phyloP scores from a whole-genome alignment of 2,797 vertebrate species.

The Heterohyrax brucei region DNA sequence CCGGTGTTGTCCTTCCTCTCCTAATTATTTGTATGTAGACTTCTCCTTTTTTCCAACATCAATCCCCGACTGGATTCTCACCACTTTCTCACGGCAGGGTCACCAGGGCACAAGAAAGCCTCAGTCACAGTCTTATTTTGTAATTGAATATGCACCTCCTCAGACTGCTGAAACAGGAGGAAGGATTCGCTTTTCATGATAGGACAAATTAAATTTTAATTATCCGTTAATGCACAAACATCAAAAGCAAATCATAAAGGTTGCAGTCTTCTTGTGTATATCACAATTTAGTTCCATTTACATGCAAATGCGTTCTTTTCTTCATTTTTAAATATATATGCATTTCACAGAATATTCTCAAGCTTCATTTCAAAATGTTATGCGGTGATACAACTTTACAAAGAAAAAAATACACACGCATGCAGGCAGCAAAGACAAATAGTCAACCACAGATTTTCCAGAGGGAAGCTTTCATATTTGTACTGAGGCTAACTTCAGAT shows the following conservation, averaged over 20 bases:
- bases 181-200: conserved; percentile 90
- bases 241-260: conserved; percentile 89
- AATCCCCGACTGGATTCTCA: conserved; percentile 63
- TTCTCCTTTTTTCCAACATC: conserved; percentile 45
- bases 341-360: conserved; percentile 73
- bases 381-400: background rate
- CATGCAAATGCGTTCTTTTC: conserved; percentile 87
- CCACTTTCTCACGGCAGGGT: conserved; percentile 75
- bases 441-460: background rate
- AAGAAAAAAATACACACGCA: background rate
- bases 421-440: background rate
- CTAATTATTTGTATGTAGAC: conserved; percentile 35
- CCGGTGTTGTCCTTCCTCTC: conserved; percentile 28
- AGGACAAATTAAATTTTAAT: conserved; percentile 91
- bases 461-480: background rate
- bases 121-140: conserved; percentile 84
- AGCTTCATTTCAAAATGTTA: conserved; percentile 73
- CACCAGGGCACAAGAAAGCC: conserved; percentile 81
- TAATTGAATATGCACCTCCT: conserved; percentile 84
- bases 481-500: background rate
- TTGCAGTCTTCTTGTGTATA: conserved; percentile 83
- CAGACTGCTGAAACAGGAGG: conserved; percentile 86
- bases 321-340: conserved; percentile 75
- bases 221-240: conserved; percentile 90
- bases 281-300: conserved; percentile 83